Base-by-base conservation (phyloP, 2,888 invertebrate genomes). In the Timema podura region DNA sequence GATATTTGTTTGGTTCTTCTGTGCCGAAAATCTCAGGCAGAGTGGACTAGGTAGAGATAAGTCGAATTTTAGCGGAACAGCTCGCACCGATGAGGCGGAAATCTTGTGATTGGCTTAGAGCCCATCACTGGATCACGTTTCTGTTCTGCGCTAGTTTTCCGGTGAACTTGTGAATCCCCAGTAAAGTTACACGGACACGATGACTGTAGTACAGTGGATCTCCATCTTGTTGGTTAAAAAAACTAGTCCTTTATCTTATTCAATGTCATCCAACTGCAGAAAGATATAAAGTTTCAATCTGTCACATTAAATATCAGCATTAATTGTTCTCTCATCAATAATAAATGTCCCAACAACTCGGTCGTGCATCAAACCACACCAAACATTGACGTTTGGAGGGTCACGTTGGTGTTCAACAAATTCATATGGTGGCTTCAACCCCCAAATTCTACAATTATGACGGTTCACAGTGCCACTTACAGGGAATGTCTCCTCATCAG, bases 401-500 rank as follows among this genome's bases (percentile, higher is more conserved):
- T 67, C 57, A 1, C 10, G 10, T 45, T 51, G 44, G n/a, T 45
- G 57, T 49, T 57, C 54, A 49, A 57, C 54, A 45, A 45, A 13
- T 15, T 44, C 45, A 54, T 11, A 11, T n/a, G 45, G 57, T 44
- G 5, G 16, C 44, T 51, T 57, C 30, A 48, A 7, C 11, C 45
- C 15, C 57, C 57, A 67, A 54, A 67, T 67, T n/a, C 51, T 6
- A 6, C 16, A 49, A n/a, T 67, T 57, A 54, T 45, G 15, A n/a
- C 57, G 15, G 45, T 44, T 67, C 13, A 5, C 57, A 8, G 49
- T 10, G 8, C 57, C 57, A 65, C 65, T 65, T n/a, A 13, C 45
- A 9, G 30, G 46, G 9, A 65, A 30, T 30, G 30, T 30, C 30
- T 2, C 30, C 30, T 5, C 0, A 47, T 9, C 15, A 30, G 30